Percentiles rank a stretch among this genome's conserved stretches.
These are phyloP conservation scores for Sebastes kiyomatsui DNA, from an alignment of 2,797 vertebrate species.

Conservation along the genomic window DNA sequence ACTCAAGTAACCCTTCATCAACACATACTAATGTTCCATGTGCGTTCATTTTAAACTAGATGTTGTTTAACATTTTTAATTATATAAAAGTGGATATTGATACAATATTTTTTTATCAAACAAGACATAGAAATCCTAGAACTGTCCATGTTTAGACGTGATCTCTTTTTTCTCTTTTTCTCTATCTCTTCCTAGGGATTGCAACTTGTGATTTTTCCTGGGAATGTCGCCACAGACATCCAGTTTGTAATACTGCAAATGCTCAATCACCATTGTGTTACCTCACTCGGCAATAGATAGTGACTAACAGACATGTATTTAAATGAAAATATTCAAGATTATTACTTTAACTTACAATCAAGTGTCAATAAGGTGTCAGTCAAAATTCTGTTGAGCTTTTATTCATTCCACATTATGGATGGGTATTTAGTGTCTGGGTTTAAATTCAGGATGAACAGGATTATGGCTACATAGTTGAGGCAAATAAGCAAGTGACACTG, in stretches of 20 bases:
- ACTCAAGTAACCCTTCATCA: background rate
- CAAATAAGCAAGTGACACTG: no score
- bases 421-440: background rate
- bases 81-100: background rate
- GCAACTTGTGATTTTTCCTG: no score
- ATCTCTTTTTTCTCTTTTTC: background rate
- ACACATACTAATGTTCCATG: background rate
- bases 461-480: no score
- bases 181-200: accelerated
- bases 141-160: background rate
- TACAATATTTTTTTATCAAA: background rate
- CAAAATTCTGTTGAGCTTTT: background rate
- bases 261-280: no score
- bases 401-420: accelerated
- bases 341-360: background rate
- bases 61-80: background rate
- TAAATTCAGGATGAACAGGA: background rate
- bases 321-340: background rate
- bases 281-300: no score
- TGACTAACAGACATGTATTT: background rate
- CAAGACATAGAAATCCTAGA: background rate
- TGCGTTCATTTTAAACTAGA: background rate
- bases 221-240: no score
- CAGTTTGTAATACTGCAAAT: no score
- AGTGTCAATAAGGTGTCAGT: background rate